Percentiles rank a stretch among this genome's conserved stretches.
Evolutionary conservation across 2,113 vertebrate genomes (phyloP).

Genomic region (Rhodinocichla rosea): DNA sequence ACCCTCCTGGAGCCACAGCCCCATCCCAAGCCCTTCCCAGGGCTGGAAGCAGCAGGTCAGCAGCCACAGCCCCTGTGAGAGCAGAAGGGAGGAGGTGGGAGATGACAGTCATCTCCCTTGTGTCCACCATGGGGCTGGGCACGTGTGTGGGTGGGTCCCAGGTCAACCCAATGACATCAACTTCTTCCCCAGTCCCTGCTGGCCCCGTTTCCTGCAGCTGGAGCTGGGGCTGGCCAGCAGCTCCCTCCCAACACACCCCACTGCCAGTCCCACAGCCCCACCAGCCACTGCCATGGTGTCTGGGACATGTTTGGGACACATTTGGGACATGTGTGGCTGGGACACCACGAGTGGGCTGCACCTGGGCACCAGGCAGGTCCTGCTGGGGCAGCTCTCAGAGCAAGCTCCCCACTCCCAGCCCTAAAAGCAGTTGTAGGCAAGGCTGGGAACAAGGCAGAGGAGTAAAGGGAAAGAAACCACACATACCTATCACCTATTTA

Average conservation of each 20-base stretch:
- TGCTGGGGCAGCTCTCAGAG: not conserved
- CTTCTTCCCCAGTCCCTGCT: constrained; percentile 10
- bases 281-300: fast-evolving
- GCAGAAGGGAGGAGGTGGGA: not conserved
- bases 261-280: not conserved
- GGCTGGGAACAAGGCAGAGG: not conserved
- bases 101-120: constrained; percentile 7
- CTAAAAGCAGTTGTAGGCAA: not conserved
- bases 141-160: constrained; percentile 3
- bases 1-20: not conserved
- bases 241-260: not conserved
- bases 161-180: constrained; percentile 58
- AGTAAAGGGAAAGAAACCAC: not conserved
- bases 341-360: fast-evolving
- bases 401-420: not conserved
- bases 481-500: constrained; percentile 53
- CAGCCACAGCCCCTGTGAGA: not conserved
- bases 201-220: not conserved
- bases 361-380: not conserved
- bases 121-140: not conserved
- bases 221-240: constrained; percentile 1
- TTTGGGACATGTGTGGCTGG: fast-evolving
- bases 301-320: not conserved
- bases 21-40: not conserved
- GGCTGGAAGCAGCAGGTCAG: not conserved